A percentile compares a stretch with the other conserved stretches of the same genome.
These are phyloP conservation scores for Cichlasoma orientale DNA, from an alignment of 2,797 vertebrate genomes.

Conservation along the genomic window DNA sequence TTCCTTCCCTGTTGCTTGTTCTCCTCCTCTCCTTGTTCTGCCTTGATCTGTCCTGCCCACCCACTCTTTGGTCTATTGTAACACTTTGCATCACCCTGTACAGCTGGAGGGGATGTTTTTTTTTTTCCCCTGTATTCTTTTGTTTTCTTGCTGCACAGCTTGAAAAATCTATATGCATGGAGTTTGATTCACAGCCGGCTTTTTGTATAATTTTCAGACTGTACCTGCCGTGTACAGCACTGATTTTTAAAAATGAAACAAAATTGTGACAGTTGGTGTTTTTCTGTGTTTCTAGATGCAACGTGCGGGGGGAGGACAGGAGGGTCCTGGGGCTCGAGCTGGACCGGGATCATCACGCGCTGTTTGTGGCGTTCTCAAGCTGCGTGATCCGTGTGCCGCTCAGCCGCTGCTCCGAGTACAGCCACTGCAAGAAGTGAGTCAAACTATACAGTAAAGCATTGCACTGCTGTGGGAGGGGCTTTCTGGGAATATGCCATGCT, in stretches of 20 bases:
- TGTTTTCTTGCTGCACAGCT: constrained; percentile 42
- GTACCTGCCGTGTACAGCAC: neutral
- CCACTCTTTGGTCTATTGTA: constrained; percentile 55
- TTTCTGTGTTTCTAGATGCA: constrained; percentile 79
- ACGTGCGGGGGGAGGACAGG: constrained; percentile 81
- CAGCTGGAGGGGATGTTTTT: constrained; percentile 43
- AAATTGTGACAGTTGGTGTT: neutral
- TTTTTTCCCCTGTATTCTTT: neutral
- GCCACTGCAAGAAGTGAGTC: constrained; percentile 87
- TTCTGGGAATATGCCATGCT: neutral
- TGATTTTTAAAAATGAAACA: constrained; percentile 27
- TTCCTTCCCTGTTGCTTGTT: neutral
- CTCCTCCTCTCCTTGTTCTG: constrained; percentile 25
- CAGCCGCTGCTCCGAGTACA: constrained; percentile 85
- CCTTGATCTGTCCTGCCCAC: constrained; percentile 52
- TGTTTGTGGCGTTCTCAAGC: constrained; percentile 91
- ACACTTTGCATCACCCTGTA: constrained; percentile 61
- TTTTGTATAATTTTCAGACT: constrained; percentile 29
- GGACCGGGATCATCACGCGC: constrained; percentile 86
- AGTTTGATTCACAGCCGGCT: constrained; percentile 23
- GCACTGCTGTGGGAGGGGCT: neutral
- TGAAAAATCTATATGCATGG: constrained; percentile 36
- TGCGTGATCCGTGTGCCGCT: constrained; percentile 88
- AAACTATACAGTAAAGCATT: neutral
- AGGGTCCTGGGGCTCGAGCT: constrained; percentile 87